Conservation (phyloP, 2,797 vertebrate genomes). For the Limnodromus scolopaceus region DNA sequence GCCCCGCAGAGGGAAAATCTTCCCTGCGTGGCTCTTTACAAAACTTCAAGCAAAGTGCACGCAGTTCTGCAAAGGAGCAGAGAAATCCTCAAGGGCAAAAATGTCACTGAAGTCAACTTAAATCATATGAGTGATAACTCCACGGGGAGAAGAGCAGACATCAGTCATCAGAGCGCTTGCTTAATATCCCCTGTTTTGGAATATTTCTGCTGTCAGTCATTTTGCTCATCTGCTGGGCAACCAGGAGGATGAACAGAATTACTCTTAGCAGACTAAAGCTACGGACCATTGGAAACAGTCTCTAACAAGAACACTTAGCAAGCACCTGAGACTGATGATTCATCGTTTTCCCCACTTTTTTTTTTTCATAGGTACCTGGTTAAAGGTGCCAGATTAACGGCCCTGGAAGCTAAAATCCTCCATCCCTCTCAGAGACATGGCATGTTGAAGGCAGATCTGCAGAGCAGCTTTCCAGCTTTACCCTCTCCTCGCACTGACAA, state of each 20-base stretch:
- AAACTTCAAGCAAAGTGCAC: neutral
- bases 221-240: slow-evolving; percentile 58
- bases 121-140: slow-evolving; percentile 49
- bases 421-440: neutral
- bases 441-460: neutral
- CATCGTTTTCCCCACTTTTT: neutral
- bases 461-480: neutral
- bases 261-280: slow-evolving; percentile 23
- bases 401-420: neutral
- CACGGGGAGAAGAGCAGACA: slow-evolving; percentile 22
- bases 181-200: slow-evolving; percentile 50
- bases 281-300: slow-evolving; percentile 40
- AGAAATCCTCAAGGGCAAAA: slow-evolving; percentile 63
- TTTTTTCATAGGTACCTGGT: neutral
- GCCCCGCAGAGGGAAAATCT: neutral
- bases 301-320: slow-evolving; percentile 20
- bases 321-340: slow-evolving; percentile 24
- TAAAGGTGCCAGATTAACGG: neutral
- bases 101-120: slow-evolving; percentile 40
- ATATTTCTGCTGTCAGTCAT: slow-evolving; percentile 60
- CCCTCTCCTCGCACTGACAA: fast-evolving
- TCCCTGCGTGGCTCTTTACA: neutral
- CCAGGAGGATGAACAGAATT: slow-evolving; percentile 22
- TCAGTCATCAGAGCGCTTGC: slow-evolving; percentile 38
- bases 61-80: neutral